A percentile compares a stretch with the other conserved stretches of the same genome.
phyloP scores from a whole-genome alignment of 2,797 vertebrate species.

The Acanthis flammea region DNA sequence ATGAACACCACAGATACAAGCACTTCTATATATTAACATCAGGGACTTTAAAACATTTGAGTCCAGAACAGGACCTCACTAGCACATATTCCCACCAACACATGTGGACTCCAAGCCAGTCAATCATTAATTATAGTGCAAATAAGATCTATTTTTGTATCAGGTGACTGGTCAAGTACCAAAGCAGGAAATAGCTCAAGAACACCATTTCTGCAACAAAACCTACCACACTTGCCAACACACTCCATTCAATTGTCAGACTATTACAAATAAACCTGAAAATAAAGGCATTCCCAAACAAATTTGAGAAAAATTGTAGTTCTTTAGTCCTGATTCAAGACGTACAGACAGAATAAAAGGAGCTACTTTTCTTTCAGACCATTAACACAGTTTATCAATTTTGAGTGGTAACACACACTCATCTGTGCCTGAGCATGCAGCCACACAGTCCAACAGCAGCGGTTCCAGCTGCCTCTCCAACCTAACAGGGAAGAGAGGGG shows the following conservation, averaged over 20 bases:
- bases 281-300: neutral
- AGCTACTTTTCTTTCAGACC: neutral
- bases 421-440: neutral
- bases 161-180: neutral
- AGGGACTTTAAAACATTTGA: neutral
- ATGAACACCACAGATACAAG: neutral
- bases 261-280: neutral
- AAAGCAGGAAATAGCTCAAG: neutral
- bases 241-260: neutral
- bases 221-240: neutral
- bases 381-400: neutral
- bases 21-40: too few species aligned
- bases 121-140: constrained; percentile 6
- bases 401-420: neutral
- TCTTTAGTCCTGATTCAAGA: neutral
- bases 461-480: neutral
- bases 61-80: neutral
- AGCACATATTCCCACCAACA: neutral
- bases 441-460: neutral
- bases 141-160: neutral
- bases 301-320: neutral
- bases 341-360: neutral
- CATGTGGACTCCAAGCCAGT: neutral
- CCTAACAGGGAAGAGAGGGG: neutral
- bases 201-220: neutral